Percentiles rank a stretch among this genome's conserved stretches.
Evolutionary conservation across 2,888 invertebrate genomes (phyloP).

Genomic region (Amorpha juglandis): DNA sequence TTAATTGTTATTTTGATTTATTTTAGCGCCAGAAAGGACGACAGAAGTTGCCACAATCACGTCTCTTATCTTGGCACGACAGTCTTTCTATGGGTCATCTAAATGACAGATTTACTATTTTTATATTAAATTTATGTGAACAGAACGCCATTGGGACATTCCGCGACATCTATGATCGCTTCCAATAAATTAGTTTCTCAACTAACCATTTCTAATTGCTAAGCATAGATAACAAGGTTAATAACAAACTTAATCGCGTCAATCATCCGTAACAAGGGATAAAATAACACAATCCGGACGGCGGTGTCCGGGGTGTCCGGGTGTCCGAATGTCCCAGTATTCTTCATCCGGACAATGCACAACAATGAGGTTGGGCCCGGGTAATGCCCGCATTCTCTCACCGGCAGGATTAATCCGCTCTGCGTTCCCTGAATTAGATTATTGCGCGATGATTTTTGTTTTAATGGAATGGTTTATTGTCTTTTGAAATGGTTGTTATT

Average conservation of each 20-base stretch:
- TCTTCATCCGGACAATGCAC: constrained; percentile 31
- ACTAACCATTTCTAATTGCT: neutral
- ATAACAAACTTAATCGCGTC: constrained; percentile 13
- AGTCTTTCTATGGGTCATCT: too few species aligned
- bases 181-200: too few species aligned
- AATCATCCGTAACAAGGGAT: constrained; percentile 19
- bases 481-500: too few species aligned
- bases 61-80: too few species aligned
- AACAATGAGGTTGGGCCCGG: constrained; percentile 41
- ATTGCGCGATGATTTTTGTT: constrained; percentile 31
- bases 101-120: too few species aligned
- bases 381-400: constrained; percentile 52
- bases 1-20: too few species aligned
- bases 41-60: too few species aligned
- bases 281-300: constrained; percentile 14
- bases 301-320: neutral
- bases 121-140: too few species aligned
- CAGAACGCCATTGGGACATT: too few species aligned
- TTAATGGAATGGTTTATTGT: neutral
- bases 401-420: constrained; percentile 48
- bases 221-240: neutral
- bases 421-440: constrained; percentile 48
- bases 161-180: too few species aligned
- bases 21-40: too few species aligned
- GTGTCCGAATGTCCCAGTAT: constrained; percentile 9